Conservation (phyloP, 2,888 invertebrate genomes). For the Dromius quadrimaculatus region DNA sequence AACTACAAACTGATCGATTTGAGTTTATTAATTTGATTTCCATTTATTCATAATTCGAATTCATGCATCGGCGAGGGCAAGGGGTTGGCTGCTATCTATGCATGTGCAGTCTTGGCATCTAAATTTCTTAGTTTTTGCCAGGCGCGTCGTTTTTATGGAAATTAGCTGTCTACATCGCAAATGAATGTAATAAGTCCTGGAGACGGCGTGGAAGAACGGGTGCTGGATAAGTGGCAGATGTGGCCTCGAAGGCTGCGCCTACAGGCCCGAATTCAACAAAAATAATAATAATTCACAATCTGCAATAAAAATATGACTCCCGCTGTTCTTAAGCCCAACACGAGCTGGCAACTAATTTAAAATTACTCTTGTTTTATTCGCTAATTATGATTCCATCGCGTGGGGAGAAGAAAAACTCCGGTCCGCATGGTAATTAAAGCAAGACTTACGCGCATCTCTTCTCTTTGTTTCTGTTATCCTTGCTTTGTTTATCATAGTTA, state of each 20-base stretch:
- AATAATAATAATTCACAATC: constrained; percentile 32
- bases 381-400: constrained; percentile 57
- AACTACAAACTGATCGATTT: constrained; percentile 44
- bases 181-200: constrained; percentile 58
- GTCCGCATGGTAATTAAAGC: constrained; percentile 36
- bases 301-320: constrained; percentile 30
- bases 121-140: constrained; percentile 52
- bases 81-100: constrained; percentile 48
- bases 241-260: constrained; percentile 17
- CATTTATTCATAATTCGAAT: constrained; percentile 43
- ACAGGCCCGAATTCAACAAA: constrained; percentile 20
- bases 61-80: constrained; percentile 22
- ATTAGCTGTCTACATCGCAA: constrained; percentile 59
- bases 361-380: constrained; percentile 58
- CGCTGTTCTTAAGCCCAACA: constrained; percentile 42
- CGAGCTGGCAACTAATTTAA: constrained; percentile 56
- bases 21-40: constrained; percentile 30
- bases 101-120: constrained; percentile 50
- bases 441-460: constrained; percentile 17
- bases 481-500: constrained; percentile 53
- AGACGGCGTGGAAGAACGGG: constrained; percentile 10
- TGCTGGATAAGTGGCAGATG: constrained; percentile 48
- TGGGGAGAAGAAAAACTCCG: constrained; percentile 39
- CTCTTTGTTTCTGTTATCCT: constrained; percentile 29
- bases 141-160: constrained; percentile 57